Evolutionary conservation across 2,113 vertebrate genomes (phyloP).

Genomic region (Xiphophorus maculatus): DNA sequence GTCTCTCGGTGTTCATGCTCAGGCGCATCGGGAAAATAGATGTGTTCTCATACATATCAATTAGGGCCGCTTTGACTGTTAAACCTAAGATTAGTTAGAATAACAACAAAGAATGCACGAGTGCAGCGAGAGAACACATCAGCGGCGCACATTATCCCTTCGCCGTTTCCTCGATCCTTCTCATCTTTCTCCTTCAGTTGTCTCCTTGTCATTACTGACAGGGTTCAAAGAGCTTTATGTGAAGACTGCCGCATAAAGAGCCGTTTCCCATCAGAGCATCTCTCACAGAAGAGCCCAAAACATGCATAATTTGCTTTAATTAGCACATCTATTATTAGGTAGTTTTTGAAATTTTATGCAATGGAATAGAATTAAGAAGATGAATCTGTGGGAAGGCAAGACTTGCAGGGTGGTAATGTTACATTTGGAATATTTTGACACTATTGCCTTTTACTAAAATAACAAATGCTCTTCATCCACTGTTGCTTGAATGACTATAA

Average conservation of each 20-base stretch:
- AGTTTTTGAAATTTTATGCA: slow-evolving; percentile 44
- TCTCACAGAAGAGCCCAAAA: slow-evolving; percentile 52
- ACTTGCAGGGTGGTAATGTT: background rate
- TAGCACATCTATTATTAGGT: slow-evolving; percentile 64
- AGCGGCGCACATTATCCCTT: slow-evolving; percentile 42
- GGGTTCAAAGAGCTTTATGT: slow-evolving; percentile 60
- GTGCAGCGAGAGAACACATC: slow-evolving; percentile 27
- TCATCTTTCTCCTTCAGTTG: slow-evolving; percentile 52
- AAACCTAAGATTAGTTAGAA: slow-evolving; percentile 41
- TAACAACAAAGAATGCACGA: slow-evolving; percentile 26
- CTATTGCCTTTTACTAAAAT: too few species aligned
- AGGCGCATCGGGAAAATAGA: slow-evolving; percentile 19
- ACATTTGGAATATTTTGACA: background rate
- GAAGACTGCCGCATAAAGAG: slow-evolving; percentile 62
- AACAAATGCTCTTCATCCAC: background rate
- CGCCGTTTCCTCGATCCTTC: slow-evolving; percentile 36
- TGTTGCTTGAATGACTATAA: background rate
- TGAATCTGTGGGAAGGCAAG: slow-evolving; percentile 11
- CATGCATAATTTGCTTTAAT: slow-evolving; percentile 68
- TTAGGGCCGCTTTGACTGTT: slow-evolving; percentile 45
- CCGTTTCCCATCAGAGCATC: slow-evolving; percentile 58
- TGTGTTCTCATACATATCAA: slow-evolving; percentile 27
- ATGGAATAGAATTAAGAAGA: slow-evolving; percentile 38
- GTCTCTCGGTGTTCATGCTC: slow-evolving; percentile 24
- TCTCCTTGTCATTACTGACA: slow-evolving; percentile 59